These are phyloP conservation scores for Cochlearius cochlearius DNA, from an alignment of 2,113 vertebrate species.

Conservation along the genomic window DNA sequence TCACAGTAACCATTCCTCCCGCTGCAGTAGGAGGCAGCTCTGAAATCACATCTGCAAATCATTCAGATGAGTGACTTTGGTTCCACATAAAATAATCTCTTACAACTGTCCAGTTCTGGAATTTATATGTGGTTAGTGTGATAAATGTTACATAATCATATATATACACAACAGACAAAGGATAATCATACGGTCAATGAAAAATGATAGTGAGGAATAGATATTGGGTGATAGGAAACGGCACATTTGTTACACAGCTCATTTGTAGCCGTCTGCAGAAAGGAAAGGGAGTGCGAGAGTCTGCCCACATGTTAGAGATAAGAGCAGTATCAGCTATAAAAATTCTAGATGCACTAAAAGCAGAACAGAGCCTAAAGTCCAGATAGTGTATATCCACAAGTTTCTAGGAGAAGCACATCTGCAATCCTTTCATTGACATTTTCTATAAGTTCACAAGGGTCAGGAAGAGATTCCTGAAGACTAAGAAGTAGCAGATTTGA, in stretches of 20 bases:
- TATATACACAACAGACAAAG: neutral
- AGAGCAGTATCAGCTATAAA: slow-evolving; percentile 19
- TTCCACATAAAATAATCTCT: slow-evolving; percentile 24
- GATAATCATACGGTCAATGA: neutral
- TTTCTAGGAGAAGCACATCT: neutral
- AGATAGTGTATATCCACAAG: neutral
- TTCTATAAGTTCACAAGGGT: slow-evolving; percentile 4
- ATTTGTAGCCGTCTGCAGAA: slow-evolving; percentile 51
- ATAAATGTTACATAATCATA: neutral
- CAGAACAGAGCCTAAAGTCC: neutral
- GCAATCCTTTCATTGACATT: neutral
- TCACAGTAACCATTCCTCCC: neutral
- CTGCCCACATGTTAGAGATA: slow-evolving; percentile 8
- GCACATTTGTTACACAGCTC: slow-evolving; percentile 36
- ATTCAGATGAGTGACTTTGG: neutral
- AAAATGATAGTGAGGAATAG: slow-evolving; percentile 2
- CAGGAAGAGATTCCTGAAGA: slow-evolving; percentile 1
- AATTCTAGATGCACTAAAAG: slow-evolving; percentile 14
- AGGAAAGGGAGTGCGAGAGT: slow-evolving; percentile 8
- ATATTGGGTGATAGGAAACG: slow-evolving; percentile 33
- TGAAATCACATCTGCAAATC: slow-evolving; percentile 10
- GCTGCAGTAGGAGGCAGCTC: neutral
- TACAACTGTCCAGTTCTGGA: slow-evolving; percentile 12
- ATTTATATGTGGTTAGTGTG: slow-evolving; percentile 4
- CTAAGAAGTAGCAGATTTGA: neutral